These are phyloP conservation scores for Platycercus adscitus DNA, from an alignment of 2,113 vertebrate genomes.

Conservation along the genomic window DNA sequence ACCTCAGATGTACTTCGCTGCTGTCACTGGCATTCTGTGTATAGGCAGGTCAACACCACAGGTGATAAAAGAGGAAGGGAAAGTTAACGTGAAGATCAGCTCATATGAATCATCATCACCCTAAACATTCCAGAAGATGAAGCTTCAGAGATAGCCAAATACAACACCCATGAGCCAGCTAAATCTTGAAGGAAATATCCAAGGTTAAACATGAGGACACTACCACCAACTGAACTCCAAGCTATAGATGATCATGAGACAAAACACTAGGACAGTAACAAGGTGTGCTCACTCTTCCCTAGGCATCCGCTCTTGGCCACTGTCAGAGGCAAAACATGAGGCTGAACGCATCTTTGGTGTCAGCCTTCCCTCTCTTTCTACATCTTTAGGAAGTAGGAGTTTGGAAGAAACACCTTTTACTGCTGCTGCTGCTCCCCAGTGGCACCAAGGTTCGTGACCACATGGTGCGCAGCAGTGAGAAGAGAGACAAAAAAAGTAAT, in stretches of 20 bases:
- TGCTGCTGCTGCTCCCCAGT: not conserved
- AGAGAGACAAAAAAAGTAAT: not conserved
- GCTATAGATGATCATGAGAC: not conserved
- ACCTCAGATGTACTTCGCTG: not conserved
- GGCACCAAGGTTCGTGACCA: not conserved
- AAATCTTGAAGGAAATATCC: not conserved
- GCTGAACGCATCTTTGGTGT: not conserved
- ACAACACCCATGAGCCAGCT: not conserved
- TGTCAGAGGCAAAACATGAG: not conserved
- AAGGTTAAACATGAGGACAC: not conserved
- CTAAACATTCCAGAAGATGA: not conserved
- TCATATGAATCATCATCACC: not conserved
- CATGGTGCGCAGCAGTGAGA: not conserved
- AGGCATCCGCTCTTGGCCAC: not conserved
- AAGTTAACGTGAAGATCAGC: not conserved
- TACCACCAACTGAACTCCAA: not conserved
- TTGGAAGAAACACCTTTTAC: not conserved
- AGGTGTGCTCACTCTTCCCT: not conserved
- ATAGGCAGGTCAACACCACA: not conserved
- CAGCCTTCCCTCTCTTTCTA: not conserved
- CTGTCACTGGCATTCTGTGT: not conserved
- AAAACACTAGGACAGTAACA: not conserved
- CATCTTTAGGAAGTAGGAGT: not conserved
- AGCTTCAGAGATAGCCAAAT: not conserved
- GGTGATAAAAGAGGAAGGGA: not conserved